phyloP scores from a whole-genome alignment of 2,797 vertebrate genomes.

The Cyprinodon diabolis region DNA sequence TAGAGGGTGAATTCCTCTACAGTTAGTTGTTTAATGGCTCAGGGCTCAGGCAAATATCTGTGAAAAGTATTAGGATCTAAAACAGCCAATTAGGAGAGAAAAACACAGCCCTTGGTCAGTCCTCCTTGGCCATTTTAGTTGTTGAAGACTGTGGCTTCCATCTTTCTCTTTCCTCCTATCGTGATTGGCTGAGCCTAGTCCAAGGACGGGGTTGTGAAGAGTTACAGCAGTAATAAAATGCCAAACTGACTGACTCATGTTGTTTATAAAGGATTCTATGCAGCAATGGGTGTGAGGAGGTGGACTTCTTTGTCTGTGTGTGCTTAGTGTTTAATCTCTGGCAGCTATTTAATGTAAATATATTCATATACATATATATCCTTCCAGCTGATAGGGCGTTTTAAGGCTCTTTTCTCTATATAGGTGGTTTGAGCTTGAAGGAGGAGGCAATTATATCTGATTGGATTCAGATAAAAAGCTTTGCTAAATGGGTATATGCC shows the following conservation, averaged over 20 bases:
- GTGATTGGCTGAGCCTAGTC: slow-evolving; percentile 61
- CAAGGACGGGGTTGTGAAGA: slow-evolving; percentile 68
- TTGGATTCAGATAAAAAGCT: slow-evolving; percentile 70
- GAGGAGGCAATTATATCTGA: slow-evolving; percentile 71
- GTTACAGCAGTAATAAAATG: slow-evolving; percentile 67
- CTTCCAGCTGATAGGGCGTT: slow-evolving; percentile 56
- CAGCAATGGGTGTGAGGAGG: slow-evolving; percentile 77
- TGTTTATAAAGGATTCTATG: slow-evolving; percentile 71
- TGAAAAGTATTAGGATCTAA: slow-evolving; percentile 69
- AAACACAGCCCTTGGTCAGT: slow-evolving; percentile 63
- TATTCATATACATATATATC: slow-evolving; percentile 66
- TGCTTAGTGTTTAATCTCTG: slow-evolving; percentile 62
- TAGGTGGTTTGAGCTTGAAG: slow-evolving; percentile 59
- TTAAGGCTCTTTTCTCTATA: slow-evolving; percentile 46
- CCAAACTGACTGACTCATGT: slow-evolving; percentile 72
- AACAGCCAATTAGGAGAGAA: slow-evolving; percentile 71
- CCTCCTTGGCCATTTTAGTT: slow-evolving; percentile 54
- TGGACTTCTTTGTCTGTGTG: slow-evolving; percentile 75
- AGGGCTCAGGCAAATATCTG: slow-evolving; percentile 71
- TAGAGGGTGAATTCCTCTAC: slow-evolving; percentile 62
- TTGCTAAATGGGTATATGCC: slow-evolving; percentile 54
- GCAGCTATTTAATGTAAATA: slow-evolving; percentile 67
- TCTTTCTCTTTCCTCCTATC: slow-evolving; percentile 49
- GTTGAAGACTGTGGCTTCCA: slow-evolving; percentile 55
- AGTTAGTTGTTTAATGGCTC: slow-evolving; percentile 59